Conservation (phyloP, 2,888 invertebrate species). For the Archips crataeganus region DNA sequence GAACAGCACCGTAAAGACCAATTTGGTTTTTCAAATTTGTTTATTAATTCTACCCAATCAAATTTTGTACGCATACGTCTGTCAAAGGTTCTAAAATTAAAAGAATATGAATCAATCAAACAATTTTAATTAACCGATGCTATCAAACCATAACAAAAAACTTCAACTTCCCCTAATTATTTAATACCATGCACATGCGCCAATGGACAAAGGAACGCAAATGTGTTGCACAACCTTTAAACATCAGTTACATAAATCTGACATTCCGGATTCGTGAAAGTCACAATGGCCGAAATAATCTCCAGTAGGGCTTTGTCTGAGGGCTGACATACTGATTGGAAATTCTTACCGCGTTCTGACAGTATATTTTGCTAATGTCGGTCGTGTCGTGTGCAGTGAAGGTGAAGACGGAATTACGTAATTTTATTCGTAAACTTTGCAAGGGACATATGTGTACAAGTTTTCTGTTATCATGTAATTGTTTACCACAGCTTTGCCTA, state of each 20-base stretch:
- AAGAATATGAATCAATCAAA: constrained; percentile 1
- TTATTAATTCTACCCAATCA: no score
- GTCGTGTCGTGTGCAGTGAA: not conserved
- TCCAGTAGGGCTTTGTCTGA: constrained; percentile 52
- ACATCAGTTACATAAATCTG: constrained; percentile 55
- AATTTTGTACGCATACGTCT: no score
- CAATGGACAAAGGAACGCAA: constrained; percentile 18
- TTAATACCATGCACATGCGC: constrained; percentile 14
- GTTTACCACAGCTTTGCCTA: no score
- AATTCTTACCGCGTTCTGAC: constrained; percentile 11
- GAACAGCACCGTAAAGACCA: no score
- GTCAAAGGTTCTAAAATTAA: no score
- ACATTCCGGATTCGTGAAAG: constrained; percentile 52
- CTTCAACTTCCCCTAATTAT: constrained; percentile 31
- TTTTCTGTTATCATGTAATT: no score
- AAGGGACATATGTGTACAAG: no score
- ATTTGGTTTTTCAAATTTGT: no score
- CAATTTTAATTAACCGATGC: constrained; percentile 15
- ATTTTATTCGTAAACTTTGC: not conserved
- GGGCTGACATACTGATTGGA: constrained; percentile 43
- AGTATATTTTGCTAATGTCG: constrained; percentile 12
- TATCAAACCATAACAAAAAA: constrained; percentile 28
- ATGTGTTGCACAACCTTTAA: constrained; percentile 56
- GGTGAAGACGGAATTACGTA: not conserved
- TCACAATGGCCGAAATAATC: constrained; percentile 25